Base-by-base conservation (phyloP, 1,140 invertebrate species). In the Lordiphosa collinella region DNA sequence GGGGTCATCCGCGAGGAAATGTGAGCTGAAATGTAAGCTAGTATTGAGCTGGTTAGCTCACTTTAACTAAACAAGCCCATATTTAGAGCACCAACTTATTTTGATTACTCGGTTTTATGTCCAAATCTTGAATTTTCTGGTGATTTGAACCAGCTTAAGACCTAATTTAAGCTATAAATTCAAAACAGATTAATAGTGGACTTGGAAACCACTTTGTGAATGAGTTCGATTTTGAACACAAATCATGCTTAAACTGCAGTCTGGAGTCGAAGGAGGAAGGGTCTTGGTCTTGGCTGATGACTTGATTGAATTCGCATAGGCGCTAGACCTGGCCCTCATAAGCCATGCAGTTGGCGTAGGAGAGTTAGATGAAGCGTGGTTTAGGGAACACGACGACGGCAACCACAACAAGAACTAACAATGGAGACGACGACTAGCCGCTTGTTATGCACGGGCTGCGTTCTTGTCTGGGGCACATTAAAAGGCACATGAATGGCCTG, bases 401-500 rank as follows among this genome's bases (percentile, higher is more conserved):
- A 9, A 44, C 41, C 29, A 29, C 22, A 29, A 44, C 18, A 29
- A 25, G 1, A 44, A 29, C 41, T 9, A 18, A 35, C 63, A 51
- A 66, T 66, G 64, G 8, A 29, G 25, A 29, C 25, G 25, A 29
- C 25, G 32, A 68, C 65, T 60, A 60, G 71, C 71, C 69, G 56
- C 67, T 84, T 84, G 78, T 84, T 84, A 84, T 84, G 78, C 78
- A 84, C 56, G 69, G 65, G 78, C 68, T 73, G 78, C 80, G 78
- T 82, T 82, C 72, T 78, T 84, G 78, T 84, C 78, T 84, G 78
- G 78, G 78, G 72, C 78, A 84, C 78, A 84, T 84, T 84, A 82
- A 84, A 29, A 82, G 76, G 60, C 72, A 69, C 78, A 82, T 82
- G 78, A 78, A 82, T 84, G 78, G 78, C 78, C 78, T 70, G 78